Evolutionary conservation across 2,113 vertebrate genomes (phyloP), one percentile per base, ranked within the genome.

Genomic region (Hypocryptadius cinnamomeus): DNA sequence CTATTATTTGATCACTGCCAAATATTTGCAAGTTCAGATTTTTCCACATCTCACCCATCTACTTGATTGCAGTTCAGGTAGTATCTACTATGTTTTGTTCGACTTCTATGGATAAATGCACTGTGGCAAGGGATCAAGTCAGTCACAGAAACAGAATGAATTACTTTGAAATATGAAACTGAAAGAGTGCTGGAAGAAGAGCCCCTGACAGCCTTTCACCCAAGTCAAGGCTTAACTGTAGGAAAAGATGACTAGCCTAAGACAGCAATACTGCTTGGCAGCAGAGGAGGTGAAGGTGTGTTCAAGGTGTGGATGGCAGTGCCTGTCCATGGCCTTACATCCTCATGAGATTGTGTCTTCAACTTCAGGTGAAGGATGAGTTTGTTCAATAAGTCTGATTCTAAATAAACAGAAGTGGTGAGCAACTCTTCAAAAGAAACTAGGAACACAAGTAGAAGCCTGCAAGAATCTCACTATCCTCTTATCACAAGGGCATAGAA

Each of bases 241-340:
- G 96, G 66, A 21, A 80, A 59, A 13, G 85, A 71, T 16, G 94
- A 83, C 39, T 60, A 71, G 18, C 95, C 88, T 13, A 64, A 51
- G 23, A 80, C 30, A 71, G 66, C 31, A 63, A 64, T 73, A 27
- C 89, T 94, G 21, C 84, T 42, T 27, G 97, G 97, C 11, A 96
- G 97, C 13, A 96, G 97, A 35, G 98, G 96, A 60, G 97, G 97
- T 42, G 97, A 98, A 3, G 88, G 97, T 79, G 98, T 98, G 54
- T 97, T 95, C 60, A 97, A 70, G 8, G 89, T 89, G 37, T 94
- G 85, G 30, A 95, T 89, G 19, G 96, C 76, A 81, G 45, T 25
- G 25, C 74, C 82, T 20, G 30, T 8, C 31, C 59, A 28, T 33
- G 74, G 65, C 51, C 59, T 78, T 79, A 50, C n/a, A 39, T 18